phyloP scores from a whole-genome alignment of 2,797 vertebrate genomes.

The Uromys caudimaculatus region DNA sequence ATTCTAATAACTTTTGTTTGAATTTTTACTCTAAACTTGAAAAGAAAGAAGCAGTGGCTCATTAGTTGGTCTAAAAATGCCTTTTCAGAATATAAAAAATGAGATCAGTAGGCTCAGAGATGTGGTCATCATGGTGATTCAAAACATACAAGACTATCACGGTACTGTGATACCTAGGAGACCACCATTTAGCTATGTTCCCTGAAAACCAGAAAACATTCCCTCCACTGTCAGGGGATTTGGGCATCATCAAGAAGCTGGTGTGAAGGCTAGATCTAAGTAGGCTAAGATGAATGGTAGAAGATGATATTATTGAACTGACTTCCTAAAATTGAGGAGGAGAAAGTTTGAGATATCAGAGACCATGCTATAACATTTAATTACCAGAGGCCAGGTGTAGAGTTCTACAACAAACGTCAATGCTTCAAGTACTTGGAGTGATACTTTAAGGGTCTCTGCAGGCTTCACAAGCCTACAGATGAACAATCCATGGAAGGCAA shows the following conservation, averaged over 20 bases:
- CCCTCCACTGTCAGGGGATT: background rate
- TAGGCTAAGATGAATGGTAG: background rate
- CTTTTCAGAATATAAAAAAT: background rate
- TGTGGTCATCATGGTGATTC: background rate
- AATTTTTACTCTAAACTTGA: background rate
- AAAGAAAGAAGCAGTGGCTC: background rate
- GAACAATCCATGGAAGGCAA: background rate
- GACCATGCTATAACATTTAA: background rate
- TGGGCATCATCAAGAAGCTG: background rate
- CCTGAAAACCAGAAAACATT: background rate
- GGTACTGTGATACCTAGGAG: background rate
- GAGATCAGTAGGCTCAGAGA: background rate
- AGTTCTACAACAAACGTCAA: background rate
- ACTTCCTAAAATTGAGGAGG: background rate
- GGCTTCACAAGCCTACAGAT: background rate
- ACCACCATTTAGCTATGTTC: background rate
- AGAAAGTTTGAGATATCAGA: background rate
- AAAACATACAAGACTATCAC: background rate
- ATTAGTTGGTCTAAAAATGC: background rate
- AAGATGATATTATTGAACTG: background rate
- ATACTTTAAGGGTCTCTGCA: background rate
- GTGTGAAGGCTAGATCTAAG: background rate
- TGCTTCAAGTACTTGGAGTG: background rate
- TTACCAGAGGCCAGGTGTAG: background rate
- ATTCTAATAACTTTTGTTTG: background rate